phyloP scores from a whole-genome alignment of 1,140 invertebrate species.

The Ips typographus region DNA sequence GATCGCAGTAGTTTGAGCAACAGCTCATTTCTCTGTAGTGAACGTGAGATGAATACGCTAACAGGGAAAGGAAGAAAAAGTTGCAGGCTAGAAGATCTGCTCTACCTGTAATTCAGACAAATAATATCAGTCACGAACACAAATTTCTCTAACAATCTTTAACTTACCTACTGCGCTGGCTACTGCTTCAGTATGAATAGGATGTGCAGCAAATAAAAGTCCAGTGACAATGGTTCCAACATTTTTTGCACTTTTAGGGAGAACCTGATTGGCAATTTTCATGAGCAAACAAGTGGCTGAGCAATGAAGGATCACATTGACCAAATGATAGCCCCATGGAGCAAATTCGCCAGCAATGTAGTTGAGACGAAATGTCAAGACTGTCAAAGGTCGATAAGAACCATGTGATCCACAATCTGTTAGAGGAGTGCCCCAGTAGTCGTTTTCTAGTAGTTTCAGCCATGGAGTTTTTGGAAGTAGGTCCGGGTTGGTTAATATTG shows the following conservation, averaged over 20 bases:
- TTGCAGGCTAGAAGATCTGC: constrained; percentile 92
- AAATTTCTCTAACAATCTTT: neutral
- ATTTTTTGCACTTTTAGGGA: constrained; percentile 61
- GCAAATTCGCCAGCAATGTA: constrained; percentile 83
- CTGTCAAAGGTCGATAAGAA: constrained; percentile 89
- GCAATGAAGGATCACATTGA: constrained; percentile 86
- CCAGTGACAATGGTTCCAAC: constrained; percentile 76
- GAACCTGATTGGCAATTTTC: constrained; percentile 64
- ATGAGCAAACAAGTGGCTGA: constrained; percentile 79
- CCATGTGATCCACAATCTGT: constrained; percentile 86
- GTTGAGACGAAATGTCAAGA: constrained; percentile 90
- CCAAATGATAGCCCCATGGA: constrained; percentile 88
- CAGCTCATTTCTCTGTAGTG: constrained; percentile 56
- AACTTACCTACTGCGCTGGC: constrained; percentile 84
- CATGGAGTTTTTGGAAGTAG: constrained; percentile 74
- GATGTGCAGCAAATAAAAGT: constrained; percentile 91
- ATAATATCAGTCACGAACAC: neutral
- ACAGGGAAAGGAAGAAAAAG: constrained; percentile 85
- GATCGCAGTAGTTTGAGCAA: constrained; percentile 25
- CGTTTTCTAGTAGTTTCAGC: constrained; percentile 74
- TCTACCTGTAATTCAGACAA: constrained; percentile 51
- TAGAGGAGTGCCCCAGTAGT: constrained; percentile 92
- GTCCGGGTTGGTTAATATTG: constrained; percentile 85
- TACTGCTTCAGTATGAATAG: constrained; percentile 95
- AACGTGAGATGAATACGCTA: constrained; percentile 72